Percentiles rank a stretch among this genome's conserved stretches.
Conservation (phyloP, 1,140 invertebrate species). For the Drosophila elegans region DNA sequence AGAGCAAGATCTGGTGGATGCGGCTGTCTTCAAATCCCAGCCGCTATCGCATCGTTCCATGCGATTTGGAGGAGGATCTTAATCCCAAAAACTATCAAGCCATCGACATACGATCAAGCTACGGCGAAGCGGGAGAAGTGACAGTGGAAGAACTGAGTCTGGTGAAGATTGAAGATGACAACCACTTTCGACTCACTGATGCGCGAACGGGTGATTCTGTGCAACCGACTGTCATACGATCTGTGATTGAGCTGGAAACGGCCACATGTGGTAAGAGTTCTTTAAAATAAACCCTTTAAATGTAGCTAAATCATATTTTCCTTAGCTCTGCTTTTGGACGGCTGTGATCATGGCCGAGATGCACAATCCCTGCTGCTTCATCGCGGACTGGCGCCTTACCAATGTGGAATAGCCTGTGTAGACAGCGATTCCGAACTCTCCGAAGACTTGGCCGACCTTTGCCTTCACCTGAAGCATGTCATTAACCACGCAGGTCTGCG, state of each 20-base stretch:
- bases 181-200: slow-evolving; percentile 44
- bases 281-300: neutral
- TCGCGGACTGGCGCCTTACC: slow-evolving; percentile 89
- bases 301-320: neutral
- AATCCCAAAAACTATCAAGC: slow-evolving; percentile 49
- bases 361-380: slow-evolving; percentile 87
- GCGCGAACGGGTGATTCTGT: slow-evolving; percentile 36
- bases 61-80: slow-evolving; percentile 85
- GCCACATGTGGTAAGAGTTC: slow-evolving; percentile 58
- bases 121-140: slow-evolving; percentile 30
- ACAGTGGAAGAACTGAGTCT: slow-evolving; percentile 68
- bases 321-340: slow-evolving; percentile 71
- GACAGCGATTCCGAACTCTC: slow-evolving; percentile 12
- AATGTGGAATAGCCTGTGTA: slow-evolving; percentile 64
- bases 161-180: slow-evolving; percentile 21
- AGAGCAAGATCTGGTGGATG: slow-evolving; percentile 92
- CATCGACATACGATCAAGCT: slow-evolving; percentile 67
- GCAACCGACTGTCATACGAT: slow-evolving; percentile 62
- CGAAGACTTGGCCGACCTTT: slow-evolving; percentile 85
- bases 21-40: slow-evolving; percentile 89
- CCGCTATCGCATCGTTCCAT: slow-evolving; percentile 86
- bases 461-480: slow-evolving; percentile 85
- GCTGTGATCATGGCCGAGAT: slow-evolving; percentile 56
- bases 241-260: slow-evolving; percentile 64
- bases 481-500: slow-evolving; percentile 85